Conservation (phyloP, 2,888 invertebrate genomes). For the Lithophane leautieri region DNA sequence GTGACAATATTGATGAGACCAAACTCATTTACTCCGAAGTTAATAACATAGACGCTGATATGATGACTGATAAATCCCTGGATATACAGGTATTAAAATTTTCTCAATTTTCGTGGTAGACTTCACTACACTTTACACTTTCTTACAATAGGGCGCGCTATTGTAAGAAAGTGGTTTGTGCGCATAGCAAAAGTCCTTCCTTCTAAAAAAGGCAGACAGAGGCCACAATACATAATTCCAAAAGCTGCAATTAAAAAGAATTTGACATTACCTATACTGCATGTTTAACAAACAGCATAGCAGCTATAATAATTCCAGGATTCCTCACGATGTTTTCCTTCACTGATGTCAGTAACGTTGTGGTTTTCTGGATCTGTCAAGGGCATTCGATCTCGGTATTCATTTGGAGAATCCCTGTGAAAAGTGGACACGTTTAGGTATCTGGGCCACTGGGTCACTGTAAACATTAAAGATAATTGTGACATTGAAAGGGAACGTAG, state of each 20-base stretch:
- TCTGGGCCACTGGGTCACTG: no score
- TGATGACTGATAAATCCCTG: conserved; percentile 59
- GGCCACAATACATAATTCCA: not conserved
- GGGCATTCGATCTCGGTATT: no score
- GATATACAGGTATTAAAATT: conserved; percentile 68
- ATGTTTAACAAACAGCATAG: not conserved
- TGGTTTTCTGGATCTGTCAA: no score
- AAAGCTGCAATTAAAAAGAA: not conserved
- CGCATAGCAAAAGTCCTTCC: not conserved
- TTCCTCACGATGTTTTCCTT: not conserved
- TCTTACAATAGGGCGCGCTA: no score
- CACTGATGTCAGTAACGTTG: not conserved
- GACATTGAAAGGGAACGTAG: no score
- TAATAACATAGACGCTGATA: conserved; percentile 66
- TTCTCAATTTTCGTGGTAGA: no score
- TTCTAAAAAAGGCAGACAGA: not conserved
- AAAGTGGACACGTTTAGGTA: no score
- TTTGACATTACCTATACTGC: not conserved
- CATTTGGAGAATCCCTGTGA: no score
- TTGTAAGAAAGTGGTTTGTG: not conserved
- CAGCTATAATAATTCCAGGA: no score
- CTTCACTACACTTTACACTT: no score
- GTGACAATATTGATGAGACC: conserved; percentile 67
- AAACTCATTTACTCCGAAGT: conserved; percentile 72
- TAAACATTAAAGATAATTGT: no score